A percentile compares a stretch with the other conserved stretches of the same genome.
These are phyloP conservation scores for Leptarthrus brevirostris DNA, from an alignment of 2,888 invertebrate species.

Conservation along the genomic window DNA sequence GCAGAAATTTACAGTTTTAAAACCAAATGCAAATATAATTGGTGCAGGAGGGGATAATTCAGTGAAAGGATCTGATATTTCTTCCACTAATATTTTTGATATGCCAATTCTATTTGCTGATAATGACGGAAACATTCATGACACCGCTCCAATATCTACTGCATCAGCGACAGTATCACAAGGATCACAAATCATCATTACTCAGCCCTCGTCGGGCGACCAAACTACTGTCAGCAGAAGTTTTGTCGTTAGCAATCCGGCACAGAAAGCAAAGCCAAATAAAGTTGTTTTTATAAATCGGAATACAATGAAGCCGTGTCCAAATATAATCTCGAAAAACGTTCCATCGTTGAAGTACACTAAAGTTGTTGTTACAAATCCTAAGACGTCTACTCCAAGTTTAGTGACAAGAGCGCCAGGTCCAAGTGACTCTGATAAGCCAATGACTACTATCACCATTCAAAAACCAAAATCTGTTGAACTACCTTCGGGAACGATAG, in stretches of 20 bases:
- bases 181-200: conserved; percentile 29
- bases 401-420: conserved; percentile 49
- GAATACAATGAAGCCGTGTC: conserved; percentile 63
- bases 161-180: conserved; percentile 20
- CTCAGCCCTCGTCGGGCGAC: conserved; percentile 11
- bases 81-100: conserved; percentile 72
- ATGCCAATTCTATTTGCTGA: conserved; percentile 77
- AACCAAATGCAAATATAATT: conserved; percentile 58
- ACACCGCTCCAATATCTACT: conserved; percentile 55
- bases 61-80: conserved; percentile 65
- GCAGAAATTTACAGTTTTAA: conserved; percentile 64
- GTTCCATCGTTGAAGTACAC: conserved; percentile 60
- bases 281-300: conserved; percentile 66
- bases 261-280: conserved; percentile 57
- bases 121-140: conserved; percentile 66
- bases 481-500: conserved; percentile 16
- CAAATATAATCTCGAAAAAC: conserved; percentile 60
- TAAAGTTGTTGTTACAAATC: conserved; percentile 61
- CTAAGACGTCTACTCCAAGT: conserved; percentile 57
- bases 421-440: conserved; percentile 18
- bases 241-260: conserved; percentile 60
- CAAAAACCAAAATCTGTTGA: conserved; percentile 43
- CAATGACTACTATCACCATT: conserved; percentile 42
- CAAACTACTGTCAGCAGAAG: conserved; percentile 55
- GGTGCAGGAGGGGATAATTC: conserved; percentile 55